Evolutionary conservation across 2,113 vertebrate genomes (phyloP).

Genomic region (Tamias sibiricus): DNA sequence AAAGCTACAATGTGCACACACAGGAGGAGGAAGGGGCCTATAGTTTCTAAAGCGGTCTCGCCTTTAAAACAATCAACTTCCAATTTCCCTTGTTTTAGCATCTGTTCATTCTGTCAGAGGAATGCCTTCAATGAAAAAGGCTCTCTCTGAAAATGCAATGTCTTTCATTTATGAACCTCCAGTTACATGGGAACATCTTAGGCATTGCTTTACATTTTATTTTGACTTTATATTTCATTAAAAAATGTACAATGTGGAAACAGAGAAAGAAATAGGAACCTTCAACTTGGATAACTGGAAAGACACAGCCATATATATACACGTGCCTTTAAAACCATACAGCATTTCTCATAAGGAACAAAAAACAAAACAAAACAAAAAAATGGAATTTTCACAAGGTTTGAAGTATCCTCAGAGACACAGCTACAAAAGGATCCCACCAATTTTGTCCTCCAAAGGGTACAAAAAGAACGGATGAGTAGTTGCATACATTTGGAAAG

Average conservation of each 20-base stretch:
- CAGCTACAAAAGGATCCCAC: conserved; percentile 2
- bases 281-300: not conserved
- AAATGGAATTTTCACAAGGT: conserved; percentile 34
- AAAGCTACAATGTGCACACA: not conserved
- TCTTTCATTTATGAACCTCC: conserved; percentile 3
- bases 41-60: not conserved
- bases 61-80: not conserved
- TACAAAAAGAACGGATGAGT: conserved; percentile 16
- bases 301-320: not conserved
- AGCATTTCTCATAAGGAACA: conserved; percentile 44
- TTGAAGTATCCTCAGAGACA: conserved; percentile 66
- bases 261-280: not conserved
- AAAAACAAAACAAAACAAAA: too few relatives aligned
- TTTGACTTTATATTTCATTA: conserved; percentile 41
- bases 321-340: conserved; percentile 6
- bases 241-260: conserved; percentile 14
- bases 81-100: not conserved
- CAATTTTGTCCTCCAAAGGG: conserved; percentile 52
- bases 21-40: not conserved
- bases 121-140: not conserved
- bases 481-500: conserved; percentile 47
- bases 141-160: conserved; percentile 12
- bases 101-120: conserved; percentile 20
- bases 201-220: not conserved
- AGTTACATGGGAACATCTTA: not conserved